These are phyloP conservation scores for Chrysotoxum bicinctum DNA, from an alignment of 2,888 invertebrate species.

Conservation along the genomic window DNA sequence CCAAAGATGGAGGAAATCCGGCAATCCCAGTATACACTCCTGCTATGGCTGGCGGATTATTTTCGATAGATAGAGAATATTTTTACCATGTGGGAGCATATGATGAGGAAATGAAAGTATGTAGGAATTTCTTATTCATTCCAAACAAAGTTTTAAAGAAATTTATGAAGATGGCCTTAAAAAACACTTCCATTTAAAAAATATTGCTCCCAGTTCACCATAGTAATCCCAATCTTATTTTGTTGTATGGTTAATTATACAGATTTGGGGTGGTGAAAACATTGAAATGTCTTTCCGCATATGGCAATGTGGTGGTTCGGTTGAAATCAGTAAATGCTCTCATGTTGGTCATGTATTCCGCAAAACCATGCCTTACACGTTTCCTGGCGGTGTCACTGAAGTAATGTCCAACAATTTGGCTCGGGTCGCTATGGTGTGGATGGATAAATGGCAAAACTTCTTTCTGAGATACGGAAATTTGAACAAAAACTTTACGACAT, in stretches of 20 bases:
- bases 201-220: too few species aligned
- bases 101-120: constrained; percentile 92
- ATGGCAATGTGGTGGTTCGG: constrained; percentile 96
- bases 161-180: too few species aligned
- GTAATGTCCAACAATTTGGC: constrained; percentile 93
- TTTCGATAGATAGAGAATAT: constrained; percentile 91
- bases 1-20: constrained; percentile 83
- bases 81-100: constrained; percentile 94
- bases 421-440: constrained; percentile 97
- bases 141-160: neutral
- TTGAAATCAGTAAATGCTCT: constrained; percentile 96
- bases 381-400: constrained; percentile 94
- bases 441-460: constrained; percentile 98
- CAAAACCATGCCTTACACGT: constrained; percentile 96
- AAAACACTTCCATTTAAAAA: too few species aligned
- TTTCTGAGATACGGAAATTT: constrained; percentile 93
- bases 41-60: constrained; percentile 95
- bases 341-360: constrained; percentile 97
- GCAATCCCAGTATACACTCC: constrained; percentile 90
- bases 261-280: constrained; percentile 99
- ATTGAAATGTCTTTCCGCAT: constrained; percentile 97
- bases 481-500: constrained; percentile 77
- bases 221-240: too few species aligned
- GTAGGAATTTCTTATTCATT: neutral
- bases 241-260: too few species aligned